Conservation (phyloP, 1,140 invertebrate genomes). For the Eumeta japonica region DNA sequence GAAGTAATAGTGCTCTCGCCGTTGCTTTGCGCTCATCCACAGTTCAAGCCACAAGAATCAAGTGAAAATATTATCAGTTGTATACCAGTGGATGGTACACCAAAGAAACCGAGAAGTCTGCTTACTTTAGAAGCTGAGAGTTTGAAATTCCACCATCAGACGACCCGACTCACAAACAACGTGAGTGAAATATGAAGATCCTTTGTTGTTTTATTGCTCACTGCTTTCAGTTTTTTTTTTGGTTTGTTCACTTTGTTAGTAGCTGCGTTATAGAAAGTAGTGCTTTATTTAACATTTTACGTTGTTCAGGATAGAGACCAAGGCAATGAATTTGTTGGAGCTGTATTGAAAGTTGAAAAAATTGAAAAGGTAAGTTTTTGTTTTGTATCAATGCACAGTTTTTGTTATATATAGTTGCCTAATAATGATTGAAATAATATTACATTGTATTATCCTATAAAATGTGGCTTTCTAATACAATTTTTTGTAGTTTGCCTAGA, state of each 20-base stretch:
- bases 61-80: conserved; percentile 83
- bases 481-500: no score
- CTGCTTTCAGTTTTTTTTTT: conserved; percentile 9
- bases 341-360: conserved; percentile 67
- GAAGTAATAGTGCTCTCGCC: conserved; percentile 85
- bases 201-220: conserved; percentile 8
- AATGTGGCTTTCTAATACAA: no score
- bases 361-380: conserved; percentile 63
- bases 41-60: conserved; percentile 80
- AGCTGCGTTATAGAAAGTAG: conserved; percentile 12
- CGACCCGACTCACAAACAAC: conserved; percentile 33
- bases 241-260: conserved; percentile 3
- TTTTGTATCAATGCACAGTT: no score
- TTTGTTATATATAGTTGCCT: conserved; percentile 7
- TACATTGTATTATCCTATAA: no score
- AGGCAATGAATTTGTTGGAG: conserved; percentile 63
- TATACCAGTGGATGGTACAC: conserved; percentile 66
- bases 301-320: conserved; percentile 62
- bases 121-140: conserved; percentile 71
- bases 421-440: background rate
- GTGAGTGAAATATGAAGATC: no score
- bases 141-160: conserved; percentile 65
- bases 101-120: conserved; percentile 73
- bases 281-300: conserved; percentile 40
- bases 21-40: conserved; percentile 82